These are phyloP conservation scores for Spodoptera exigua DNA, from an alignment of 2,888 invertebrate species.

Conservation along the genomic window DNA sequence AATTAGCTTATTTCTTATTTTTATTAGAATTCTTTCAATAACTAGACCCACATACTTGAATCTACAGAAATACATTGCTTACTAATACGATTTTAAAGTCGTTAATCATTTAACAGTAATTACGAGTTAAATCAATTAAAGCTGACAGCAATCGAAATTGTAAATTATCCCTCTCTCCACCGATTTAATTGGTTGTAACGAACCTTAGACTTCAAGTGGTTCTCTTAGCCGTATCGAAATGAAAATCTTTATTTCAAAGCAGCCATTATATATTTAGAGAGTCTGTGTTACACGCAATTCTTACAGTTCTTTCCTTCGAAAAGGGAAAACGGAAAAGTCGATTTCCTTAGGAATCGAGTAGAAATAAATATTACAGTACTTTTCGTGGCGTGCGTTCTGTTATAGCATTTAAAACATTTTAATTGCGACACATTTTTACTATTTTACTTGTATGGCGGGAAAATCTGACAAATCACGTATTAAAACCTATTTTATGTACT, in stretches of 20 bases:
- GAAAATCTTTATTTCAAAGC: slow-evolving; percentile 32
- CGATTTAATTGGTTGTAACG: slow-evolving; percentile 13
- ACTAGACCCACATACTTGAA: too few relatives aligned
- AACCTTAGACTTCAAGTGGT: slow-evolving; percentile 7
- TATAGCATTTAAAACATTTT: slow-evolving; percentile 34
- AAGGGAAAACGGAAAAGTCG: slow-evolving; percentile 40
- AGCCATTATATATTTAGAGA: slow-evolving; percentile 34
- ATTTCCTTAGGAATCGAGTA: slow-evolving; percentile 45
- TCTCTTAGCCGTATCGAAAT: slow-evolving; percentile 11
- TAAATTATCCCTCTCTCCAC: not conserved
- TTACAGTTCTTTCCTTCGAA: slow-evolving; percentile 24
- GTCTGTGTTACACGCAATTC: slow-evolving; percentile 24
- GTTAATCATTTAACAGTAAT: too few relatives aligned
- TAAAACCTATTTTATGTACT: too few relatives aligned
- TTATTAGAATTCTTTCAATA: too few relatives aligned
- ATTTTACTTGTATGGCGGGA: slow-evolving; percentile 12
- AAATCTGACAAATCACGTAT: too few relatives aligned
- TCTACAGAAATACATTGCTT: too few relatives aligned
- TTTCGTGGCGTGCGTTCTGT: slow-evolving; percentile 26
- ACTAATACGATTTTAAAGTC: too few relatives aligned
- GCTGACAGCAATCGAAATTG: too few relatives aligned
- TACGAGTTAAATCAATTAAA: too few relatives aligned
- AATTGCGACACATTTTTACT: slow-evolving; percentile 26
- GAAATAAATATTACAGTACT: slow-evolving; percentile 44
- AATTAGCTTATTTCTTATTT: too few relatives aligned